Conservation (phyloP, 2,888 invertebrate genomes). For the Rhagium mordax region DNA sequence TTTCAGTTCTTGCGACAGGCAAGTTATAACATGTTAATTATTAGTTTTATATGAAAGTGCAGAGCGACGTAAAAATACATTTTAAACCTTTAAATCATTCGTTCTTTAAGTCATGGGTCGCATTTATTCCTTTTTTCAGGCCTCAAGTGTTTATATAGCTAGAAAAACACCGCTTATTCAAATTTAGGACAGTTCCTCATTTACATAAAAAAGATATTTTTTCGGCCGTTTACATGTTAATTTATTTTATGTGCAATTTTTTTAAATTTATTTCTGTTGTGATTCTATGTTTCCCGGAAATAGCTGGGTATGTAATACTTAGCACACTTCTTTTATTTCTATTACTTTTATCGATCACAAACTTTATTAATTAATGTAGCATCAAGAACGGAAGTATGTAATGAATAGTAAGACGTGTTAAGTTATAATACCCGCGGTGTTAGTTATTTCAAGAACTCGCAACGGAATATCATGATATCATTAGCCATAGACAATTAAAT, state of each 20-base stretch:
- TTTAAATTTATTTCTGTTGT: neutral
- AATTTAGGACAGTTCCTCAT: neutral
- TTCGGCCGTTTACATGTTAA: neutral
- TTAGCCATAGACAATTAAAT: slow-evolving; percentile 10
- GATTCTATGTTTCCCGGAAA: slow-evolving; percentile 2
- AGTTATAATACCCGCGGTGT: slow-evolving; percentile 5
- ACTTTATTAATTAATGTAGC: slow-evolving; percentile 28
- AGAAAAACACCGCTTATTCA: neutral
- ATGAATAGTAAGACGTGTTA: slow-evolving; percentile 15
- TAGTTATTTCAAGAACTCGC: neutral
- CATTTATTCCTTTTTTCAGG: neutral
- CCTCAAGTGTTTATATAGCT: neutral
- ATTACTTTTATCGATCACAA: slow-evolving; percentile 17
- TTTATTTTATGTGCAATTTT: neutral
- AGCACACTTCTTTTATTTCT: slow-evolving; percentile 23
- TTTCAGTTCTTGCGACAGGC: too few relatives aligned
- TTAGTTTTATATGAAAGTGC: too few relatives aligned
- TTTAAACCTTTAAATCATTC: neutral
- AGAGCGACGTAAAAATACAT: too few relatives aligned
- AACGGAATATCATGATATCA: neutral
- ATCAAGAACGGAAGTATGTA: slow-evolving; percentile 22
- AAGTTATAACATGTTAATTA: too few relatives aligned
- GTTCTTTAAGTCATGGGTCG: neutral
- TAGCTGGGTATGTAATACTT: slow-evolving; percentile 1
- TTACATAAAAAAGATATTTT: neutral